Conservation (phyloP, 2,797 vertebrate genomes). For the Threskiornis aethiopicus region DNA sequence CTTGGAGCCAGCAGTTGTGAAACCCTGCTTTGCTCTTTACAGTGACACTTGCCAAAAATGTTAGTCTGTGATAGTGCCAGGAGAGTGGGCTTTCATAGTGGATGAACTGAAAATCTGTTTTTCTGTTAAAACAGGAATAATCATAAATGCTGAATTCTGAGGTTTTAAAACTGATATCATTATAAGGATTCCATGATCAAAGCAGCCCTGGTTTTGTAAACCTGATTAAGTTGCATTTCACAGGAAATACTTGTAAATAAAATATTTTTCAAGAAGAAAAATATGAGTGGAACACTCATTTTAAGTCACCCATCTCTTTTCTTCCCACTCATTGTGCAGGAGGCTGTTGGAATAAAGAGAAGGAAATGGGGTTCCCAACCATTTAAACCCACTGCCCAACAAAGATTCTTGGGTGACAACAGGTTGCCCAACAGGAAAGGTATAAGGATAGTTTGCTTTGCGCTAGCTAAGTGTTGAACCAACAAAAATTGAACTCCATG, state of each 20-base stretch:
- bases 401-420: not conserved
- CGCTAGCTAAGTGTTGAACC: constrained; percentile 24
- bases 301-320: not conserved
- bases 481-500: constrained; percentile 54
- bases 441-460: constrained; percentile 36
- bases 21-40: not conserved
- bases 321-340: not conserved
- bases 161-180: not conserved
- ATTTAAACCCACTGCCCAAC: not conserved
- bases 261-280: not conserved
- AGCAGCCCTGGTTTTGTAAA: not conserved
- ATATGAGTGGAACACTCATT: not conserved
- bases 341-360: not conserved
- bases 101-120: constrained; percentile 30
- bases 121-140: constrained; percentile 2
- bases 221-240: not conserved
- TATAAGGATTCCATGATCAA: not conserved
- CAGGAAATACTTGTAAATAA: not conserved
- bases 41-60: not conserved
- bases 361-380: not conserved
- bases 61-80: not conserved
- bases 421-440: not conserved
- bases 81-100: not conserved
- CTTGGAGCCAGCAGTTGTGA: not conserved
- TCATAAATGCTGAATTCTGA: not conserved